These are phyloP conservation scores for Spodoptera picta DNA, from an alignment of 2,888 invertebrate species.

Conservation along the genomic window DNA sequence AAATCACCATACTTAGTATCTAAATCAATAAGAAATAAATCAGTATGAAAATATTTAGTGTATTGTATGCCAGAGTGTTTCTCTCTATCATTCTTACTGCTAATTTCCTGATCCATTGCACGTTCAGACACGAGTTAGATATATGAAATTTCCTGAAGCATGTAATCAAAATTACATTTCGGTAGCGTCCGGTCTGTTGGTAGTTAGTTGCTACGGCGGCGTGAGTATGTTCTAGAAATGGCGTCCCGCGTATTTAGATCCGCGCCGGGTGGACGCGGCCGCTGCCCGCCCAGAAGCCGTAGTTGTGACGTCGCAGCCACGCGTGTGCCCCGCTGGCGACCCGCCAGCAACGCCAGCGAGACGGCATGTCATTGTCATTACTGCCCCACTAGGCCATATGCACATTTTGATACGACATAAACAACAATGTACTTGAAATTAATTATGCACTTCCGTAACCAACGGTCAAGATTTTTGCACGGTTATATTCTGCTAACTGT, in stretches of 20 bases:
- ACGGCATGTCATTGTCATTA: conserved; percentile 75
- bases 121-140: conserved; percentile 11
- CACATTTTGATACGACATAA: conserved; percentile 60
- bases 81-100: not conserved
- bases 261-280: conserved; percentile 44
- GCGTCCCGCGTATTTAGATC: conserved; percentile 46
- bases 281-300: conserved; percentile 27
- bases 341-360: conserved; percentile 65
- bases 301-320: conserved; percentile 55
- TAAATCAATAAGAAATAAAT: conserved; percentile 17
- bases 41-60: not conserved
- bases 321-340: conserved; percentile 74
- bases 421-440: conserved; percentile 61
- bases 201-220: conserved; percentile 65
- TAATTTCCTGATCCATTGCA: conserved; percentile 13
- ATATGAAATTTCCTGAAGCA: conserved; percentile 28
- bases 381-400: conserved; percentile 62
- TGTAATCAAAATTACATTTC: conserved; percentile 25
- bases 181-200: conserved; percentile 27
- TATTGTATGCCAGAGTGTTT: conserved; percentile 5
- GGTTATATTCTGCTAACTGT: not conserved
- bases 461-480: conserved; percentile 23
- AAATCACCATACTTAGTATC: conserved; percentile 6
- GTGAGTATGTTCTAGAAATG: conserved; percentile 64
- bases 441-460: conserved; percentile 59